Evolutionary conservation across 2,888 invertebrate species (phyloP).

Genomic region (Sinotaia quadrata): DNA sequence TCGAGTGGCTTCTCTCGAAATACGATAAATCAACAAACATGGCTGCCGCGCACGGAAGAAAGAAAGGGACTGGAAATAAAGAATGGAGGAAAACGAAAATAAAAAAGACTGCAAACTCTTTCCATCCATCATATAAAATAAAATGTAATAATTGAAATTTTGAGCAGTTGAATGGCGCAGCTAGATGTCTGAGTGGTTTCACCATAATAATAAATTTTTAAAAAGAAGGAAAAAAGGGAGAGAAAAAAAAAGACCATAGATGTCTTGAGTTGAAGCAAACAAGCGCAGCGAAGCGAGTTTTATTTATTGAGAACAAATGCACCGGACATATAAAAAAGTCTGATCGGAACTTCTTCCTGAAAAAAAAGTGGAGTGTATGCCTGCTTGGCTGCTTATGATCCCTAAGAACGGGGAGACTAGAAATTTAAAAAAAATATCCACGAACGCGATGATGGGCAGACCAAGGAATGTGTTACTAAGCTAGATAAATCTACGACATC

Average conservation of each 20-base stretch:
- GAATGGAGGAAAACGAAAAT: not conserved
- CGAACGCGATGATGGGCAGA: not conserved
- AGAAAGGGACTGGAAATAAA: not conserved
- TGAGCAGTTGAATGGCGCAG: not conserved
- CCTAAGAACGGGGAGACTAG: too few relatives aligned
- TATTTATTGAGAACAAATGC: conserved; percentile 27
- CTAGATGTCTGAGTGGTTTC: too few relatives aligned
- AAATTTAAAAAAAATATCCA: not conserved
- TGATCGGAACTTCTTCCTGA: conserved; percentile 5
- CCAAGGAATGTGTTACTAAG: too few relatives aligned
- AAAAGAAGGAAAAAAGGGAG: too few relatives aligned
- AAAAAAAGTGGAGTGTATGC: not conserved
- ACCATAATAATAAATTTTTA: too few relatives aligned
- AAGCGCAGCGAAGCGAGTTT: not conserved
- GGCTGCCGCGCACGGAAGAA: not conserved
- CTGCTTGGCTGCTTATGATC: conserved; percentile 14
- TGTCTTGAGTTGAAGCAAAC: too few relatives aligned
- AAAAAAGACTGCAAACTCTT: not conserved
- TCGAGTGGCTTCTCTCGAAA: not conserved
- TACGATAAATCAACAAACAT: conserved; percentile 1
- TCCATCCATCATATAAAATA: not conserved
- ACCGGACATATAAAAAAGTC: conserved; percentile 23
- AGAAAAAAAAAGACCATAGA: too few relatives aligned
- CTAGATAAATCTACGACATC: too few relatives aligned
- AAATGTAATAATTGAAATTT: not conserved